Evolutionary conservation across 2,113 vertebrate genomes (phyloP), one percentile per base, ranked within the genome.

Genomic region (Chunga burmeisteri): DNA sequence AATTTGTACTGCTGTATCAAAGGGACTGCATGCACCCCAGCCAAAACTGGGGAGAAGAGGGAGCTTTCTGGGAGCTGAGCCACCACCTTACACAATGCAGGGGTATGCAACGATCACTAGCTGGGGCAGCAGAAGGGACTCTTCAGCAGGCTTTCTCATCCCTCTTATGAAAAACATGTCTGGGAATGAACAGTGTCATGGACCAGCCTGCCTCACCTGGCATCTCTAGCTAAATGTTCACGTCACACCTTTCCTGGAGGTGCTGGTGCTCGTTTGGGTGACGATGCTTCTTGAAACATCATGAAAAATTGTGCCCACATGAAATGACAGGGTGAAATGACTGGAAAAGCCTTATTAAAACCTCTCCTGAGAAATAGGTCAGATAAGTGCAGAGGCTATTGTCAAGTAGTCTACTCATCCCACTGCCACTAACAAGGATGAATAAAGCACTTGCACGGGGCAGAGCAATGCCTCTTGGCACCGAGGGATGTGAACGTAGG

Each of bases 361-460:
- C 26, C 53, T 92, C 77, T 66, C 6, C 5, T 70, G 52, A 94
- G 88, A 96, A 97, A 72, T 95, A 95, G 94, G 95, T 92, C 91
- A 94, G 89, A 85, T 91, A 87, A 93, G 83, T 66, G 78, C 91
- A 87, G 91, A 85, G 93, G 94, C 95, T 97, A 94, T 85, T 97
- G 96, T 94, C 95, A 97, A 94, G 83, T 73, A 88, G 70, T n/a
- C 91, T 94, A 15, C 77, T 94, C 73, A 65, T 94, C 81, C 73
- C 77, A n/a, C 44, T 84, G 89, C 86, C 56, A 53, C 78, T 93
- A 95, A 94, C 72, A 93, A 87, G 89, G 86, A 89, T 70, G 87
- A 97, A 95, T 96, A 94, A 96, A 96, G 94, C 74, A 55, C 71
- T 91, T 93, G 71, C 73, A 87, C 0, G 0, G 81, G 47, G 63